Percentiles rank a stretch among this genome's conserved stretches.
Conservation (phyloP, 1,140 invertebrate genomes). For the Drosophila kohkoa region DNA sequence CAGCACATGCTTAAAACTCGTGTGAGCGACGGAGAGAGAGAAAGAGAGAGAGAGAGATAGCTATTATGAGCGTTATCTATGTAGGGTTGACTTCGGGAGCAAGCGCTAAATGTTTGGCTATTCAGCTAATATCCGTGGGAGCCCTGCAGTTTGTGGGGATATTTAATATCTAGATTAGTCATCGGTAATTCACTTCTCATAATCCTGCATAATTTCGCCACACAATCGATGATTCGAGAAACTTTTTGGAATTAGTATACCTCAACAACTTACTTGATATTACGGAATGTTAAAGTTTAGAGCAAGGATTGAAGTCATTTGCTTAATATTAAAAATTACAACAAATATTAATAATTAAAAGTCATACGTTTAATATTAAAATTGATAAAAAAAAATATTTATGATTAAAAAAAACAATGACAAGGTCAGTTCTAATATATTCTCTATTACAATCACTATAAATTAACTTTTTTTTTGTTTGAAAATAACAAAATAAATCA, state of each 20-base stretch:
- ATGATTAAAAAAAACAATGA: no score
- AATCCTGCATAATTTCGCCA: background rate
- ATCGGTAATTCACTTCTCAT: no score
- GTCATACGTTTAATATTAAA: no score
- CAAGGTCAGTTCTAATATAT: no score
- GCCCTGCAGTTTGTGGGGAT: background rate
- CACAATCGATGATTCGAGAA: background rate
- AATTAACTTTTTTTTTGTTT: no score
- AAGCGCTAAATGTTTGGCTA: background rate
- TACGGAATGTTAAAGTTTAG: no score
- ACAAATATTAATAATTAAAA: no score
- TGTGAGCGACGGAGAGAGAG: background rate
- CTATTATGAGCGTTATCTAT: background rate
- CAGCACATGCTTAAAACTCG: conserved; percentile 22
- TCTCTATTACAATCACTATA: no score
- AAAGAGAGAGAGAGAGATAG: background rate
- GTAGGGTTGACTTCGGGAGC: background rate
- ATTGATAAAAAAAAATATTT: background rate
- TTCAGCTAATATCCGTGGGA: conserved; percentile 14
- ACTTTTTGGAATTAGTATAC: background rate
- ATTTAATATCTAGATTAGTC: conserved; percentile 1
- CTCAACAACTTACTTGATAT: no score
- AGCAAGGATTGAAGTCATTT: no score
- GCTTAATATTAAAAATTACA: background rate
- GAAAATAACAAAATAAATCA: no score